A percentile compares a stretch with the other conserved stretches of the same genome.
Conservation (phyloP, 2,888 invertebrate species). For the Epinotia bilunana region DNA sequence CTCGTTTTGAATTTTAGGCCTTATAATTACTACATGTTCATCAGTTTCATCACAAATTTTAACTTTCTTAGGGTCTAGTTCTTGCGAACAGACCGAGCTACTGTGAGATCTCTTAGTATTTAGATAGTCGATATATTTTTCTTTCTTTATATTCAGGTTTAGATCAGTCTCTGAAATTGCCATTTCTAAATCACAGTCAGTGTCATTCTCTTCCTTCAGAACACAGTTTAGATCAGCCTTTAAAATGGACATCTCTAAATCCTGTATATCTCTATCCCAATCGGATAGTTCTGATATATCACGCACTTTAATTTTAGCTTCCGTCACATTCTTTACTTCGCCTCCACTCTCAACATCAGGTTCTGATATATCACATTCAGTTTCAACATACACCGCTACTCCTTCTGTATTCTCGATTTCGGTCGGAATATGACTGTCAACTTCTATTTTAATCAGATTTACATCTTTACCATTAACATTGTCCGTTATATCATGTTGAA, state of each 20-base stretch:
- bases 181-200: not conserved
- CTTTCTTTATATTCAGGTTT: not conserved
- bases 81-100: constrained; percentile 36
- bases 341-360: not conserved
- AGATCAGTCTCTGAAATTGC: constrained; percentile 3
- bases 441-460: not conserved
- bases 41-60: constrained; percentile 26
- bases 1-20: constrained; percentile 47
- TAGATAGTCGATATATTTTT: not conserved
- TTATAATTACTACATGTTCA: constrained; percentile 47
- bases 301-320: constrained; percentile 5
- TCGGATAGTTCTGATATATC: constrained; percentile 6
- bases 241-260: constrained; percentile 20
- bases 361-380: constrained; percentile 8
- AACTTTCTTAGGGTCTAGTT: constrained; percentile 34
- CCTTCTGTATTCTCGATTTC: not conserved
- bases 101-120: constrained; percentile 42
- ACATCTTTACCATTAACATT: not conserved
- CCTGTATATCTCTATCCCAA: constrained; percentile 25
- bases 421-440: not conserved
- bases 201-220: not conserved
- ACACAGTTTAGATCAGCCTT: not conserved
- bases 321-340: not conserved
- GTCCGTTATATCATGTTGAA: not conserved
- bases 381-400: not conserved